Conservation (phyloP, 2,888 invertebrate genomes). For the Lutraria lutraria region DNA sequence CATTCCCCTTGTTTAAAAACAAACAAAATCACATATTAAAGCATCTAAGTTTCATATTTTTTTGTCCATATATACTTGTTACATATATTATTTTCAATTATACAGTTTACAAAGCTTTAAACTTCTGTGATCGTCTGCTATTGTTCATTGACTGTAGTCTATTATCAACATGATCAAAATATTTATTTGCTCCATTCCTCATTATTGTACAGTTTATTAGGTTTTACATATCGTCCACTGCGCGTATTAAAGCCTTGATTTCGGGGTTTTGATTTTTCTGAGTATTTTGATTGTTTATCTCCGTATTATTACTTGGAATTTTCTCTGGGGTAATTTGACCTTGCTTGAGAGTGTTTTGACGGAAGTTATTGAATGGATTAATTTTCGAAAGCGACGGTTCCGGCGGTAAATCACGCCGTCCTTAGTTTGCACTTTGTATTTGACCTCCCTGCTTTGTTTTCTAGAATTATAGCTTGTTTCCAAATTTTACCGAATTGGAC, state of each 20-base stretch:
- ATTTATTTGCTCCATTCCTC: neutral
- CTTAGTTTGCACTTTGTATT: neutral
- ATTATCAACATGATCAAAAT: no score
- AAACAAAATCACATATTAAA: no score
- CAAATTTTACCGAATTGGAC: neutral
- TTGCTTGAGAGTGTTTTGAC: neutral
- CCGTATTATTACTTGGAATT: no score
- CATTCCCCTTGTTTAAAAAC: no score
- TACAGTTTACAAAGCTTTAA: no score
- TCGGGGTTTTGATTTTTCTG: neutral
- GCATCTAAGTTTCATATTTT: no score
- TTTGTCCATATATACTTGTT: no score
- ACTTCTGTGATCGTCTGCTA: no score
- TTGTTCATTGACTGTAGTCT: no score
- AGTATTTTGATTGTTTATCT: neutral
- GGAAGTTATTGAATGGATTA: no score
- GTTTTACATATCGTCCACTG: neutral
- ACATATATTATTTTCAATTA: no score
- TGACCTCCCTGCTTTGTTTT: neutral
- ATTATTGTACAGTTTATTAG: neutral
- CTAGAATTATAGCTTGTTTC: neutral
- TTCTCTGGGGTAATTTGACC: neutral
- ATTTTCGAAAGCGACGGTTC: neutral
- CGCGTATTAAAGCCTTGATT: neutral
- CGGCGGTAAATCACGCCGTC: neutral